Evolutionary conservation across 2,888 invertebrate species (phyloP).

Genomic region (Andrena minutula): DNA sequence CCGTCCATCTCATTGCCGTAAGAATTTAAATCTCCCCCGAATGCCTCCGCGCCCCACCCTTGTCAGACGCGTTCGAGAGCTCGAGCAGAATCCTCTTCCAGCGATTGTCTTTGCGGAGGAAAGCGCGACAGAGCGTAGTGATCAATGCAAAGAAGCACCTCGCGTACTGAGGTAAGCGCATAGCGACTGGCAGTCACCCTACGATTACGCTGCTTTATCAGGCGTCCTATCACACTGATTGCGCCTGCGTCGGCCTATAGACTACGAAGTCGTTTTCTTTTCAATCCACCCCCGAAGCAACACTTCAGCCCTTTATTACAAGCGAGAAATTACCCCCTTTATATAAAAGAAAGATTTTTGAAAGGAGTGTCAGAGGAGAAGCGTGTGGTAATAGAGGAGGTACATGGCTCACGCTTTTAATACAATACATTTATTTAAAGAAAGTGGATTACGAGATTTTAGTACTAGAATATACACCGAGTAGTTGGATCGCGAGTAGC

Average conservation of each 20-base stretch:
- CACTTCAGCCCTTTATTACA: neutral
- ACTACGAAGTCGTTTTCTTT: constrained; percentile 1
- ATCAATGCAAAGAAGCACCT: constrained; percentile 67
- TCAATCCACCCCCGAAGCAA: neutral
- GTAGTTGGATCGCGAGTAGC: too few relatives aligned
- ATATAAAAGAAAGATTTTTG: too few relatives aligned
- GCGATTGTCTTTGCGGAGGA: constrained; percentile 18
- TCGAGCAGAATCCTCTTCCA: constrained; percentile 30
- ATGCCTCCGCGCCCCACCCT: neutral
- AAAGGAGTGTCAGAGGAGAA: too few relatives aligned
- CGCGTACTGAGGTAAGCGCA: constrained; percentile 67
- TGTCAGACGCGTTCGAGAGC: constrained; percentile 12
- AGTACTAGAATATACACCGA: too few relatives aligned
- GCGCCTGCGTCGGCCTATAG: constrained; percentile 65
- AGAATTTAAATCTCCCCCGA: constrained; percentile 8
- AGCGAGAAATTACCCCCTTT: neutral
- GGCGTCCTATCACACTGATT: constrained; percentile 54
- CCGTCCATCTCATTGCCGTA: constrained; percentile 76
- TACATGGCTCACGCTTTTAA: too few relatives aligned
- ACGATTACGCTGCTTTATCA: constrained; percentile 65
- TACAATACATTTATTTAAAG: too few relatives aligned
- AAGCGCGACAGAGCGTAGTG: constrained; percentile 47
- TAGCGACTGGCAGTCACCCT: constrained; percentile 68
- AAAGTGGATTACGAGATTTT: too few relatives aligned
- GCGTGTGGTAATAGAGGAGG: too few relatives aligned